A percentile compares a stretch with the other conserved stretches of the same genome.
Evolutionary conservation across 2,888 invertebrate species (phyloP).

Genomic region (Abscondita cerata): DNA sequence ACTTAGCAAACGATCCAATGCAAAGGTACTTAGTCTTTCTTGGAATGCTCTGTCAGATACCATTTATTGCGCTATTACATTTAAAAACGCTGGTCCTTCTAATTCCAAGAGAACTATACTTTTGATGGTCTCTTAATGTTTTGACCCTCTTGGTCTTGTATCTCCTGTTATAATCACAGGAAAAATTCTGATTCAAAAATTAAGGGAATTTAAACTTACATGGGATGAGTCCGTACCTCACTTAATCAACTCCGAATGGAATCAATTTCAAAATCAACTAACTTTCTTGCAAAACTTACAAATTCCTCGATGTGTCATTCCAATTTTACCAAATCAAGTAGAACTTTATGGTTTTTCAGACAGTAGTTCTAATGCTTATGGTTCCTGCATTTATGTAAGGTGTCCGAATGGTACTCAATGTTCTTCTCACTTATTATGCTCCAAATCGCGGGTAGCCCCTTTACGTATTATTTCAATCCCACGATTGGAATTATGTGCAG

Average conservation of each 20-base stretch:
- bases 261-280: neutral
- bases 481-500: constrained; percentile 16
- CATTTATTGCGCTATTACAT: constrained; percentile 13
- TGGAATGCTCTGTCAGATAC: constrained; percentile 28
- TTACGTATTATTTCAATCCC: constrained; percentile 5
- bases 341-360: constrained; percentile 40
- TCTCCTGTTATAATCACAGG: constrained; percentile 1
- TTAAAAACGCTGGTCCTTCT: neutral
- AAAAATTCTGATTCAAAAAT: constrained; percentile 11
- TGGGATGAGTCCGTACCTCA: constrained; percentile 13
- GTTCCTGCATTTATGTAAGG: constrained; percentile 39
- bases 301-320: constrained; percentile 6
- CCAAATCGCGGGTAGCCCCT: constrained; percentile 16
- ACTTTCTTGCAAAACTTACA: neutral
- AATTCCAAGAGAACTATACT: constrained; percentile 13
- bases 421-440: neutral
- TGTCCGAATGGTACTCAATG: neutral
- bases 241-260: constrained; percentile 8
- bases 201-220: constrained; percentile 7
- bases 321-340: neutral
- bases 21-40: constrained; percentile 8
- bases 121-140: constrained; percentile 9
- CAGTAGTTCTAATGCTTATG: no score
- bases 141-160: constrained; percentile 20
- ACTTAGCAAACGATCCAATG: constrained; percentile 7